A percentile compares a stretch with the other conserved stretches of the same genome.
Conservation (phyloP, 2,113 vertebrate genomes). For the Toxotes chatareus region DNA sequence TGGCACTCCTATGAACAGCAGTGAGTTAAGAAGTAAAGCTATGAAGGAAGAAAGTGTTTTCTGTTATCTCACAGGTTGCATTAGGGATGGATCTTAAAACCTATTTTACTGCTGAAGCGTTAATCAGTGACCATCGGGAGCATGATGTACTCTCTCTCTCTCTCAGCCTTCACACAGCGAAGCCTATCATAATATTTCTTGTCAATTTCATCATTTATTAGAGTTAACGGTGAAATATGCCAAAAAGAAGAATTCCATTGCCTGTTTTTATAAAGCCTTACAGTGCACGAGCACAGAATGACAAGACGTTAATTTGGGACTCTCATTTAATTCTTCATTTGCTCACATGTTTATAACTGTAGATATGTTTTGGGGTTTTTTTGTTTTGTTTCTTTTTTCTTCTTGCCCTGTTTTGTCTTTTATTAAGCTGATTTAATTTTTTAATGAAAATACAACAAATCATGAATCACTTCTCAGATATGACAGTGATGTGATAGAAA, state of each 20-base stretch:
- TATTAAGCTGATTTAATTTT: background rate
- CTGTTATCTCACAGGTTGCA: background rate
- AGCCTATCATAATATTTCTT: constrained; percentile 9
- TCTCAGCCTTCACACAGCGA: background rate
- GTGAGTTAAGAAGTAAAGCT: background rate
- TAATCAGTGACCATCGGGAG: background rate
- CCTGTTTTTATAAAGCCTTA: background rate
- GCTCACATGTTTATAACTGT: constrained; percentile 19
- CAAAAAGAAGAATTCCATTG: constrained; percentile 4
- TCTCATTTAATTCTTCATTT: constrained; percentile 36
- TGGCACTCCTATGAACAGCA: background rate
- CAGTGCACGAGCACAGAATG: background rate
- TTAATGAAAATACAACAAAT: background rate
- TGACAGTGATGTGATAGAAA: background rate
- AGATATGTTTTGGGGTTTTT: background rate
- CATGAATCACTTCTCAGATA: background rate
- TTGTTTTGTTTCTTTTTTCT: background rate
- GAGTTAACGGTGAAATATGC: constrained; percentile 18
- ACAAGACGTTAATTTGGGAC: constrained; percentile 16
- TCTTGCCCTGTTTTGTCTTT: background rate
- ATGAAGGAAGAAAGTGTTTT: background rate
- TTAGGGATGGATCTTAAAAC: background rate
- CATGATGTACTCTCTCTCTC: background rate
- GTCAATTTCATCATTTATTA: constrained; percentile 17
- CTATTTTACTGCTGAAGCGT: background rate